Base-by-base conservation (phyloP, 2,888 invertebrate genomes). In the Cabera pusaria region DNA sequence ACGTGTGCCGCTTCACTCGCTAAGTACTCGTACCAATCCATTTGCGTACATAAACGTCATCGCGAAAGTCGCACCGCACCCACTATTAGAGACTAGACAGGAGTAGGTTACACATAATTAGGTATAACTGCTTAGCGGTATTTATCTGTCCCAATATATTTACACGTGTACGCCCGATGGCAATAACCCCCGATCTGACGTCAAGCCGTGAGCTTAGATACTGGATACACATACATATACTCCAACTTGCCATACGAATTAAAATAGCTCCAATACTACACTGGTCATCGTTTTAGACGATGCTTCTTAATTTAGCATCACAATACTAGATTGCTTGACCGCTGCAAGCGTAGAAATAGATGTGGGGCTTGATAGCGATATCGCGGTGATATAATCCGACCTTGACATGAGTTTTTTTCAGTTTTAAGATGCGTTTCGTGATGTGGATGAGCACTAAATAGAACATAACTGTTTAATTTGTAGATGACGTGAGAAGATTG, bases 261-360 rank as follows among this genome's bases (percentile, higher is more conserved):
- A 58, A 76, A 72, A 70, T 58, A 70, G 62, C 59, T 47, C 24
- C 24, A 34, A 65, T 69, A 61, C 64, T 50, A 60, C 52, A 44
- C 28, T 27, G 52, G 49, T 52, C 52, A 49, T 60, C 48, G 56
- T 52, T 55, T 60, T 42, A 31, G 56, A 66, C 50, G 58, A 55
- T 5, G 53, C 65, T 60, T 59, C 64, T 72, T 59, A 60, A 77
- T 75, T 77, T 69, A 63, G 67, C 68, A 63, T 64, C 58, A 52
- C 71, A 61, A 60, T 54, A 68, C 54, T 59, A 45, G 56, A 67
- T 65, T 49, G 60, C 56, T 68, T 69, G 69, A 68, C 67, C 69
- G 63, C 60, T 69, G 59, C 60, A 58, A 45, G 56, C 45, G 57
- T 62, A 59, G 58, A 72, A 64, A 66, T 64, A 67, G 64, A 67